Percentiles rank a stretch among this genome's conserved stretches.
Evolutionary conservation across 2,797 vertebrate species (phyloP).

Genomic region (Pampus argenteus): DNA sequence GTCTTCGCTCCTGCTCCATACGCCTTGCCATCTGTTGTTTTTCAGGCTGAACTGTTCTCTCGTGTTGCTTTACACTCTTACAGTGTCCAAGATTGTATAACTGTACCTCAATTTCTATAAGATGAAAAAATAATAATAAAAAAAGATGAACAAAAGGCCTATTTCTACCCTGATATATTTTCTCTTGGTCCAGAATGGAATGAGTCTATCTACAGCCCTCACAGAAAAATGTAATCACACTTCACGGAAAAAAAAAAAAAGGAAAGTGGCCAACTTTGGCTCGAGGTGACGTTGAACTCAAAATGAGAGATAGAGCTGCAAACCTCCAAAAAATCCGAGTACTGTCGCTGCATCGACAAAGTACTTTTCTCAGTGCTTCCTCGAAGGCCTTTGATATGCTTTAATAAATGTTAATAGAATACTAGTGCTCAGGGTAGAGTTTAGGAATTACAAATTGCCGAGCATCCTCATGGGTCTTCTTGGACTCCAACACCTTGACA

Average conservation of each 20-base stretch:
- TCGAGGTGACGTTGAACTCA: constrained; percentile 24
- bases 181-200: constrained; percentile 52
- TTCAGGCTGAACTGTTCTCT: constrained; percentile 37
- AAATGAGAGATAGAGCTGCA: constrained; percentile 29
- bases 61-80: constrained; percentile 40
- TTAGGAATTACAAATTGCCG: constrained; percentile 65
- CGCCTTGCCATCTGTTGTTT: constrained; percentile 63
- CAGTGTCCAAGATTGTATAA: constrained; percentile 50
- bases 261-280: constrained; percentile 27
- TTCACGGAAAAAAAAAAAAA: constrained; percentile 21
- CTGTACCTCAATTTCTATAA: constrained; percentile 59
- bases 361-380: constrained; percentile 25
- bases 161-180: constrained; percentile 55
- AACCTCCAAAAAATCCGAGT: constrained; percentile 13
- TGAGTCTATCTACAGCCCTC: constrained; percentile 48
- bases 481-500: constrained; percentile 65
- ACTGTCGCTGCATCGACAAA: constrained; percentile 37
- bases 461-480: constrained; percentile 55
- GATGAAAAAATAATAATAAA: constrained; percentile 52
- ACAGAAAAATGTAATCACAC: constrained; percentile 59
- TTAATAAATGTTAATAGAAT: constrained; percentile 72
- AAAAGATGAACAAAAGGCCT: constrained; percentile 63
- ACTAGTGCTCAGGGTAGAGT: constrained; percentile 54
- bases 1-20: constrained; percentile 21
- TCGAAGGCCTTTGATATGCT: constrained; percentile 52